Base-by-base conservation (phyloP, 1,140 invertebrate species). In the Drosophila hydei region DNA sequence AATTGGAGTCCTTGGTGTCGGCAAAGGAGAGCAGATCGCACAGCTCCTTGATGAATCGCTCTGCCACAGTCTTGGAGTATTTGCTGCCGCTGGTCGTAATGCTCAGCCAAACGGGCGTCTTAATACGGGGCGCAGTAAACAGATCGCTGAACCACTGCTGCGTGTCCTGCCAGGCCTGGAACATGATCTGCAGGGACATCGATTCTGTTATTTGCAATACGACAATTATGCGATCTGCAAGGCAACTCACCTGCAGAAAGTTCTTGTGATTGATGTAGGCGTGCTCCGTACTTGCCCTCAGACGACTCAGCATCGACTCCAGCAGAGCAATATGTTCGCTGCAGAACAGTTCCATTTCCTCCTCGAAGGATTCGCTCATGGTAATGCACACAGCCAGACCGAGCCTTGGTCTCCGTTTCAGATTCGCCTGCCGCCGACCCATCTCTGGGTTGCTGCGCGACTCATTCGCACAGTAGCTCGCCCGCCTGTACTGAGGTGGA, bases 291-390 rank as follows among this genome's bases (percentile, higher is more conserved):
- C 94, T 93, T 72, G 94, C 92, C 8, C 95, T 93, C 30, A 97
- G 91, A 51, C 95, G 93, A 79, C 96, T 95, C 25, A 98, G 90
- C 84, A 97, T 94, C 3, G 95, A 94, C 91, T 97, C 96, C 12
- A 98, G 90, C 19, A 97, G 92, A 0, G 95, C 94, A 42, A 96
- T 95, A 77, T 97, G 96, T 60, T 97, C 95, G 90, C 97, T 94
- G 62, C 97, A 94, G 75, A 95, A 95, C 33, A 92, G 89, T 42
- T 95, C 93, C 90, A 95, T 93, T 72, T 94, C 93, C 81, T 95
- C 93, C 68, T 91, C 91, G 14, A 90, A 90, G 5, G 83, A 88
- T 48, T 91, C 89, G 58, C 83, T 91, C 87, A 91, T 89, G 8
- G 84, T 80, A 7, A 92, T 91, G 64, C 90, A 92, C 4, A 92